phyloP scores from a whole-genome alignment of 2,888 invertebrate genomes.

The Cordylochernes scorpioides region DNA sequence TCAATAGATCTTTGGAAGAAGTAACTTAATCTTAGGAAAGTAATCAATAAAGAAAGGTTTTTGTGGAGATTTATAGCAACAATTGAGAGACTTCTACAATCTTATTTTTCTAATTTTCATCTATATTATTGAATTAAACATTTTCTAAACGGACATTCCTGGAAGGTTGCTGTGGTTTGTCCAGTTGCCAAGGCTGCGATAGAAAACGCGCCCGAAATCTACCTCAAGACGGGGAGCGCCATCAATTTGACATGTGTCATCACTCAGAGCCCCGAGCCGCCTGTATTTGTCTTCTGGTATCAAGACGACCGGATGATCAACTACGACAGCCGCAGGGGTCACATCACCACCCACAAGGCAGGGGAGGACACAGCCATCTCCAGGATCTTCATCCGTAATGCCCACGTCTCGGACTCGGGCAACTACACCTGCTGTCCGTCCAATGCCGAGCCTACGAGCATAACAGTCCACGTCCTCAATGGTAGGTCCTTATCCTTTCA shows the following conservation, averaged over 20 bases:
- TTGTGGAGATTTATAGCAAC: too few species aligned
- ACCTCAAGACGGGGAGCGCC: slow-evolving; percentile 57
- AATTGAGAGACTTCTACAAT: too few species aligned
- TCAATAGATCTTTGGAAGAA: too few species aligned
- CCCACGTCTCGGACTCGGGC: slow-evolving; percentile 51
- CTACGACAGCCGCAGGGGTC: slow-evolving; percentile 39
- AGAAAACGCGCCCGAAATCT: slow-evolving; percentile 55
- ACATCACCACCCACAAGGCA: slow-evolving; percentile 59
- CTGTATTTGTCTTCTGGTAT: slow-evolving; percentile 83
- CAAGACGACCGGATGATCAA: slow-evolving; percentile 80
- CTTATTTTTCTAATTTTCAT: too few species aligned
- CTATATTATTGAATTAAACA: too few species aligned
- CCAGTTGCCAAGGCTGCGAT: slow-evolving; percentile 68
- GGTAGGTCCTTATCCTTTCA: too few species aligned
- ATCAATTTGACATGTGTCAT: slow-evolving; percentile 62
- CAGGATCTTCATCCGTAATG: slow-evolving; percentile 50
- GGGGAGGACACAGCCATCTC: slow-evolving; percentile 56
- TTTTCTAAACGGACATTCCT: too few species aligned
- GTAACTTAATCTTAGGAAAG: too few species aligned
- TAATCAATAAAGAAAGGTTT: too few species aligned
- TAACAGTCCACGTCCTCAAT: slow-evolving; percentile 55
- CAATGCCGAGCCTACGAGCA: slow-evolving; percentile 50
- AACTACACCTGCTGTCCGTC: slow-evolving; percentile 69
- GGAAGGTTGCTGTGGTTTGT: too few species aligned
- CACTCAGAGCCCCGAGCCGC: slow-evolving; percentile 67